A percentile compares a stretch with the other conserved stretches of the same genome.
phyloP scores from a whole-genome alignment of 1,140 invertebrate species.

The Idris sp. region DNA sequence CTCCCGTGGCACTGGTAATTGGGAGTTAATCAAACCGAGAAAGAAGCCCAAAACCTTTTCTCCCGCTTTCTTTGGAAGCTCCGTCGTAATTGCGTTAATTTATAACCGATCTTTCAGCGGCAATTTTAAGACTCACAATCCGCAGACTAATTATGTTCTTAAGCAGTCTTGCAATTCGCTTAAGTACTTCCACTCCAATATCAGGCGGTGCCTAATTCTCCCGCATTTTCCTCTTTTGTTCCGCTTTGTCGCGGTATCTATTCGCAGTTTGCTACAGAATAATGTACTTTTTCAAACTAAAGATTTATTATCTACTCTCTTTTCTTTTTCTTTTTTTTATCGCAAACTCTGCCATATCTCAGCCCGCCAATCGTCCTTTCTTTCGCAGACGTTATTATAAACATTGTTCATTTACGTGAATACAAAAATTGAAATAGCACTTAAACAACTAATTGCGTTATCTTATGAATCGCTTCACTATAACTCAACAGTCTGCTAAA shows the following conservation, averaged over 20 bases:
- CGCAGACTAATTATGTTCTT: constrained; percentile 70
- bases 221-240: constrained; percentile 35
- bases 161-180: constrained; percentile 55
- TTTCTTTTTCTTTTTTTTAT: constrained; percentile 11
- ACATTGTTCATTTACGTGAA: constrained; percentile 55
- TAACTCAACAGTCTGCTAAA: constrained; percentile 37
- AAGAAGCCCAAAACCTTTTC: constrained; percentile 17
- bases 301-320: constrained; percentile 41
- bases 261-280: constrained; percentile 48
- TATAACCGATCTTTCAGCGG: constrained; percentile 66
- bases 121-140: constrained; percentile 65
- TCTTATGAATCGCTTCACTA: constrained; percentile 43
- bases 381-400: constrained; percentile 44
- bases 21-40: constrained; percentile 60
- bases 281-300: constrained; percentile 52
- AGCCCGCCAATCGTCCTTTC: not conserved
- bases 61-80: not conserved
- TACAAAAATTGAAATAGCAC: constrained; percentile 49
- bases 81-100: constrained; percentile 74
- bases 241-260: constrained; percentile 39
- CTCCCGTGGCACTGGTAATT: constrained; percentile 57
- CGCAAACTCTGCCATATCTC: too few relatives aligned
- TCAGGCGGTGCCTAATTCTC: constrained; percentile 41
- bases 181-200: constrained; percentile 37
- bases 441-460: constrained; percentile 48